A percentile compares a stretch with the other conserved stretches of the same genome.
These are phyloP conservation scores for Umimayanthus chanpuru DNA, from an alignment of 92 coral and sea anemone species.

Conservation along the genomic window DNA sequence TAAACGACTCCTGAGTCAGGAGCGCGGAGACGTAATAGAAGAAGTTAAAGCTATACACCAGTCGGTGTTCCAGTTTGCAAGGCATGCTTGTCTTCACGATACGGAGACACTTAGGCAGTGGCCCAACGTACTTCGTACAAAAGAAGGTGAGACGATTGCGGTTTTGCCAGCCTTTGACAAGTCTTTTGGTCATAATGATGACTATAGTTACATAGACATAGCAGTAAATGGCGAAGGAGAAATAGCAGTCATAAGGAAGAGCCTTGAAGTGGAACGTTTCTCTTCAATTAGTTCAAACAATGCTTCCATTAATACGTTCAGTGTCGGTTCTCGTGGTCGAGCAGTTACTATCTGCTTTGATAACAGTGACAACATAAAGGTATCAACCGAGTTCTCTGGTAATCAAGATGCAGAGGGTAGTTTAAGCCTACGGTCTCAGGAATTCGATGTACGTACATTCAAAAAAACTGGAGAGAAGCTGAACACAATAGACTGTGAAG, in stretches of 20 bases:
- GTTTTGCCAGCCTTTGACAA: not conserved
- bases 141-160: not conserved
- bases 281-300: not conserved
- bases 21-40: conserved; percentile 13
- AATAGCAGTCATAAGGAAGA: not conserved
- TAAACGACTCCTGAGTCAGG: conserved; percentile 13
- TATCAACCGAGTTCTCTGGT: not conserved
- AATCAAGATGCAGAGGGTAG: not conserved
- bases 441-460: not conserved
- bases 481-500: not conserved
- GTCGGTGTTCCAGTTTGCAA: conserved; percentile 33
- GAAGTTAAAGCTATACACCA: conserved; percentile 23
- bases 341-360: not conserved
- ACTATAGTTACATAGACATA: not conserved
- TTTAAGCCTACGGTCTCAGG: not conserved
- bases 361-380: not conserved
- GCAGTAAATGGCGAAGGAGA: conserved; percentile 10
- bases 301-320: not conserved
- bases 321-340: not conserved
- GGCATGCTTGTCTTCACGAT: conserved; percentile 1
- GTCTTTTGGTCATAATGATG: not conserved
- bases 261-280: not conserved
- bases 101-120: not conserved
- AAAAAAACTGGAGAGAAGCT: not conserved
- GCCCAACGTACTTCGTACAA: not conserved